Percentiles rank a stretch among this genome's conserved stretches.
Conservation (phyloP, 1,140 invertebrate genomes). For the Mamestra configurata region DNA sequence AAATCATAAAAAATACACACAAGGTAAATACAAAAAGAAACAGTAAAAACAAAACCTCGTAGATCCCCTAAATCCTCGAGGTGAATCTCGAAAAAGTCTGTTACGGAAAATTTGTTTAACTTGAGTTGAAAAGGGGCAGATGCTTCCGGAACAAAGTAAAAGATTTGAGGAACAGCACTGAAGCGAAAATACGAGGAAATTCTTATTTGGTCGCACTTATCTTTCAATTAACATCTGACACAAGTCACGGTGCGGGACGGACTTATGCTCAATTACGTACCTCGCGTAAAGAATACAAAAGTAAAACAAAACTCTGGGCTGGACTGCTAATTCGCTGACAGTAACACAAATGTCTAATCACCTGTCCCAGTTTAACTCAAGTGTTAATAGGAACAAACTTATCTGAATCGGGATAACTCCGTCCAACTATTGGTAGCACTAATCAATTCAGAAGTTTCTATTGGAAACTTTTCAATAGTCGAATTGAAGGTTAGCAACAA, state of each 20-base stretch:
- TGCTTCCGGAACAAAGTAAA: constrained; percentile 70
- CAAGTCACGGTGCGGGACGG: constrained; percentile 25
- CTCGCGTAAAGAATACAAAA: constrained; percentile 4
- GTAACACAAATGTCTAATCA: constrained; percentile 41
- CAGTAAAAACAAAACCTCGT: constrained; percentile 74
- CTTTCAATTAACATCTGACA: constrained; percentile 74
- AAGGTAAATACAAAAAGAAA: constrained; percentile 66
- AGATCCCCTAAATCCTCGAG: constrained; percentile 76
- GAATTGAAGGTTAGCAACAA: constrained; percentile 46
- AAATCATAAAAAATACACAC: constrained; percentile 19
- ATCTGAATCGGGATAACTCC: constrained; percentile 37
- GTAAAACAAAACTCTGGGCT: background rate
- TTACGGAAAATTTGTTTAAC: constrained; percentile 82
- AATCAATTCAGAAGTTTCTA: constrained; percentile 53
- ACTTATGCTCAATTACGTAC: constrained; percentile 32
- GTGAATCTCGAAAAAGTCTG: constrained; percentile 76
- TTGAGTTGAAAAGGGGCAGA: constrained; percentile 77
- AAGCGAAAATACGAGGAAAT: constrained; percentile 69
- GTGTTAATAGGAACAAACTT: constrained; percentile 38
- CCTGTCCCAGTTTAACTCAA: constrained; percentile 32
- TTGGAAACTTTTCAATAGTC: constrained; percentile 52
- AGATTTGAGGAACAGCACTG: constrained; percentile 69
- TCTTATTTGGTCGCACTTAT: constrained; percentile 72
- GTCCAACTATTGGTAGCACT: constrained; percentile 41
- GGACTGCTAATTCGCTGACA: constrained; percentile 14